A percentile compares a stretch with the other conserved stretches of the same genome.
These are phyloP conservation scores for Hipparchia semele DNA, from an alignment of 2,888 invertebrate species.

Conservation along the genomic window DNA sequence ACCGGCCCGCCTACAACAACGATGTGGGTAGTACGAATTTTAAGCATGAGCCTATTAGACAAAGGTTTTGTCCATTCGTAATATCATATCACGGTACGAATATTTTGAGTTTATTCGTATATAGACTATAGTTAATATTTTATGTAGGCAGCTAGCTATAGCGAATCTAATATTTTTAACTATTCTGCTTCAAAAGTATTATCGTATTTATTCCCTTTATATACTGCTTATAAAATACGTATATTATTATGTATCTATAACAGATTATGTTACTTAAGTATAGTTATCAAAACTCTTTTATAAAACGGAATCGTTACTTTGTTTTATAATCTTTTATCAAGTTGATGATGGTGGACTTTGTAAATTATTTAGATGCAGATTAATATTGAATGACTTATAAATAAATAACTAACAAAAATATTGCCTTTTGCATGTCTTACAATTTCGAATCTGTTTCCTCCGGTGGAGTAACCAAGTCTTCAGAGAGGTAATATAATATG, in stretches of 20 bases:
- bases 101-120: too few relatives aligned
- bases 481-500: constrained; percentile 70
- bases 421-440: constrained; percentile 88
- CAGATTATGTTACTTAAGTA: too few relatives aligned
- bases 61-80: neutral
- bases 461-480: constrained; percentile 85
- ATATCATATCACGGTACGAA: neutral
- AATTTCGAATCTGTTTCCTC: constrained; percentile 86
- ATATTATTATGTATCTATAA: too few relatives aligned
- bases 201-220: too few relatives aligned
- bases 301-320: neutral
- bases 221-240: too few relatives aligned
- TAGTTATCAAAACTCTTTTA: neutral
- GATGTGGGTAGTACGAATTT: constrained; percentile 57
- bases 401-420: constrained; percentile 72
- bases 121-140: too few relatives aligned
- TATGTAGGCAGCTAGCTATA: neutral
- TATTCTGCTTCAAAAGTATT: neutral
- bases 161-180: neutral
- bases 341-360: neutral
- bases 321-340: neutral
- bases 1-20: constrained; percentile 66
- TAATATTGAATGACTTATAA: constrained; percentile 34
- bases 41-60: neutral
- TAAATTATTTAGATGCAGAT: constrained; percentile 15